Evolutionary conservation across 1,140 invertebrate genomes (phyloP).

Genomic region (Drosophila asahinai): DNA sequence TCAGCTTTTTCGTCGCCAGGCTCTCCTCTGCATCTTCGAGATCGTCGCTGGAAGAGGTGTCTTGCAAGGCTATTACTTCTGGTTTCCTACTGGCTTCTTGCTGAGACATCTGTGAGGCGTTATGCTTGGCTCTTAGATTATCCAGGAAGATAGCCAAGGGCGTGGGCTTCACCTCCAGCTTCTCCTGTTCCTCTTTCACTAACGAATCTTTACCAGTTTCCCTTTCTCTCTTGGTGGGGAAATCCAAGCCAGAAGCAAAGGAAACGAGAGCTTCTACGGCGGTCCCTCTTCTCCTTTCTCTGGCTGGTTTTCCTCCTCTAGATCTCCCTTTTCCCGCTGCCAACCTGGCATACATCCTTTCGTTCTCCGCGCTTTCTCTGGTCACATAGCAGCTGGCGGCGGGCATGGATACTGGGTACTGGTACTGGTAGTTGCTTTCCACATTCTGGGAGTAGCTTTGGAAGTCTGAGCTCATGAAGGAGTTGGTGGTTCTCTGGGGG

Average conservation of each 20-base stretch:
- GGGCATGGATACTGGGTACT: no score
- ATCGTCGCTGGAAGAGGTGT: not conserved
- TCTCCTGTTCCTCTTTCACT: no score
- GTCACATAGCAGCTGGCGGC: no score
- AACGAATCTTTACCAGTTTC: no score
- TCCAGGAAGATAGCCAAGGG: conserved; percentile 25
- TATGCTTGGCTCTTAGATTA: conserved; percentile 13
- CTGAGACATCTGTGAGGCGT: not conserved
- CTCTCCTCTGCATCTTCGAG: not conserved
- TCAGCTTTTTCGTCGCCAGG: no score
- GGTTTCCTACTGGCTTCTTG: not conserved
- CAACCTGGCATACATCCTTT: not conserved
- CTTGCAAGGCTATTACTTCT: not conserved
- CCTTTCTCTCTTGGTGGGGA: no score
- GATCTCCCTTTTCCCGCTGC: not conserved
- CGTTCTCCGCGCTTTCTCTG: no score
- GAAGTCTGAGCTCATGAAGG: not conserved
- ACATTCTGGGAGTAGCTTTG: not conserved
- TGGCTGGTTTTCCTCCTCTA: not conserved
- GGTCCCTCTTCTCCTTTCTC: conserved; percentile 2
- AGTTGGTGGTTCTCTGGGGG: no score
- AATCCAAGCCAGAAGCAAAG: not conserved
- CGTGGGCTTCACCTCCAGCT: not conserved
- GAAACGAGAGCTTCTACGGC: not conserved
- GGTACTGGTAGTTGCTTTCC: no score